Evolutionary conservation across 2,888 invertebrate species (phyloP).

Genomic region (Carterocephalus palaemon): DNA sequence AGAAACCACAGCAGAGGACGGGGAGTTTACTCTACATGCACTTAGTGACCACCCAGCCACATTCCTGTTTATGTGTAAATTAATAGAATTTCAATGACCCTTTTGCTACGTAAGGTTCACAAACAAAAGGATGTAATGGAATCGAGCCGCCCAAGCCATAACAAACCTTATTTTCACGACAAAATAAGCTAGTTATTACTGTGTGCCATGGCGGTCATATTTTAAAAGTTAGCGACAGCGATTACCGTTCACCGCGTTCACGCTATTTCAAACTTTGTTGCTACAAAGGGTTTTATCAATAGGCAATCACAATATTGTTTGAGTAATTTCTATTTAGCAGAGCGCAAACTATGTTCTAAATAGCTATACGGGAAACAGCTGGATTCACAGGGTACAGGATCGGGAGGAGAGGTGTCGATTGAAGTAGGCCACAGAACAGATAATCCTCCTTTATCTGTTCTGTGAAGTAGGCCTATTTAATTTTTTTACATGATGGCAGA

Average conservation of each 20-base stretch:
- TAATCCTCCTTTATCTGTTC: too few relatives aligned
- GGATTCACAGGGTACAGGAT: too few relatives aligned
- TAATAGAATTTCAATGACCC: slow-evolving; percentile 47
- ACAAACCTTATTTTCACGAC: slow-evolving; percentile 21
- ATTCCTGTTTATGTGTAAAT: slow-evolving; percentile 37
- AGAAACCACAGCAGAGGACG: slow-evolving; percentile 49
- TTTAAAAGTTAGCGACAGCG: slow-evolving; percentile 23
- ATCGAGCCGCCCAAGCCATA: slow-evolving; percentile 11
- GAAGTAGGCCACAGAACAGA: too few relatives aligned
- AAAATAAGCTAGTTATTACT: slow-evolving; percentile 16
- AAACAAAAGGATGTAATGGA: slow-evolving; percentile 17
- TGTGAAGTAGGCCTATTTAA: too few relatives aligned
- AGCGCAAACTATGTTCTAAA: not conserved
- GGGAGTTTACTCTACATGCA: slow-evolving; percentile 34
- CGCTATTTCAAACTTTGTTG: slow-evolving; percentile 24
- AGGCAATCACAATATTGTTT: slow-evolving; percentile 16
- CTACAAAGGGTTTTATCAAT: slow-evolving; percentile 21
- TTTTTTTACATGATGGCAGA: too few relatives aligned
- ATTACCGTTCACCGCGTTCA: slow-evolving; percentile 24
- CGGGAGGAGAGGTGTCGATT: too few relatives aligned
- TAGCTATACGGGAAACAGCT: too few relatives aligned
- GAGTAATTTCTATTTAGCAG: slow-evolving; percentile 6
- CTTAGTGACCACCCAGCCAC: slow-evolving; percentile 27
- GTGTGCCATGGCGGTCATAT: slow-evolving; percentile 11
- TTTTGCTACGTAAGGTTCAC: slow-evolving; percentile 20